Conservation (phyloP, 2,113 vertebrate genomes). For the Bucco capensis region DNA sequence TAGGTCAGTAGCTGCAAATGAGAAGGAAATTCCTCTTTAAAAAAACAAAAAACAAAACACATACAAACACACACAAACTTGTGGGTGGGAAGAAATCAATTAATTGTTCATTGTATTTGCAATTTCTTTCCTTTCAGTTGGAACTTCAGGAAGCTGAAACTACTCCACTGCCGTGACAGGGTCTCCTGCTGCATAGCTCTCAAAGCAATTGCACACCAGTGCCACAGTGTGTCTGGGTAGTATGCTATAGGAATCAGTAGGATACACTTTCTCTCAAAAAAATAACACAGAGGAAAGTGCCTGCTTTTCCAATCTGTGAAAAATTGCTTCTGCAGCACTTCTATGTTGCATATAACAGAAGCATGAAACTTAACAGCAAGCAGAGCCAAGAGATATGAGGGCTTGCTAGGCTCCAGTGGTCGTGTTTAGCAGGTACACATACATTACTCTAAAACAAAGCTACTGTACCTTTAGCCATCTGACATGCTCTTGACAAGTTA, state of each 20-base stretch:
- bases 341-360: not conserved
- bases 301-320: constrained; percentile 34
- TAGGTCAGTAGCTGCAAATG: not conserved
- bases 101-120: constrained; percentile 51
- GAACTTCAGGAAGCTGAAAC: constrained; percentile 79
- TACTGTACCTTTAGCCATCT: not conserved
- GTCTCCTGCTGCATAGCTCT: constrained; percentile 20
- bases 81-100: not conserved
- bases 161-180: constrained; percentile 69
- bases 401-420: not conserved
- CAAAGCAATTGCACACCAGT: constrained; percentile 22
- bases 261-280: not conserved
- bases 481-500: not conserved
- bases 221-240: not conserved
- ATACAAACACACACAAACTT: not conserved
- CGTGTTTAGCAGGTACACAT: not conserved
- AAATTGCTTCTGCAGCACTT: constrained; percentile 42
- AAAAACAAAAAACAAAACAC: not conserved
- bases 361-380: not conserved
- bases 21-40: not conserved
- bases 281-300: constrained; percentile 34
- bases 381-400: not conserved
- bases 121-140: constrained; percentile 76
- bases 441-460: not conserved
- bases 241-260: not conserved